Base-by-base conservation (phyloP, 1,140 invertebrate genomes). In the Limonius californicus region DNA sequence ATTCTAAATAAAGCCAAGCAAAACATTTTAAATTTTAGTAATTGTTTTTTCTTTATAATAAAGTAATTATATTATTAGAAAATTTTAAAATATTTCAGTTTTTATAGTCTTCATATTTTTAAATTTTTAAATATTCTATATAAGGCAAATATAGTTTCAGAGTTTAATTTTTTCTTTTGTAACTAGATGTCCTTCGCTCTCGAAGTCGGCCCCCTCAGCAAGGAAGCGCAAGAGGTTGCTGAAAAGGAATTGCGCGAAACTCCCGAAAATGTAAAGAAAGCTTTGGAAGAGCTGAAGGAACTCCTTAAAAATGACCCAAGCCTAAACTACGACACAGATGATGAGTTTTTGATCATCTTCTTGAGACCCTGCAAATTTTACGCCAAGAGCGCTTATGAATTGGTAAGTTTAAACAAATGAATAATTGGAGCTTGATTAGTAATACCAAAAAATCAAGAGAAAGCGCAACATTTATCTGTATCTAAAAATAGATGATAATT, bases 291-390 rank as follows among this genome's bases (percentile, higher is more conserved):
- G 18, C 74, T 89, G 0, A 78, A 78, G 47, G 79, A 82, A 66
- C 73, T 86, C 7, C 72, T 89, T 0, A 80, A 84, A 65, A 83
- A 84, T 76, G 81, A 84, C 63, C 79, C 81, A 58, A 83, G 83
- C 12, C 16, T 89, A 12, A 74, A n/a, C n/a, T n/a, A n/a, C 57
- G 79, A 78, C 39, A 85, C 87, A 15, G 87, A 89, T 60, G 88
- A 90, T 63, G 87, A 89, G 1, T 84, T 89, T 21, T 79, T 91
- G 0, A 78, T 84, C 20, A 86, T 88, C 16, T 90, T 90, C 69
- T 75, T 91, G 9, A 79, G 89, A 23, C 87, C 87, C 23, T 88
- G 86, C 72, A 90, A 91, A 73, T 91, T 83, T 73, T 91, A 90
- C 69, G 83, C 89, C 0, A 80, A 90, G 58, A 89, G 88, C 74